phyloP scores from a whole-genome alignment of 2,888 invertebrate species.

The Mesopsocus fuscifrons region DNA sequence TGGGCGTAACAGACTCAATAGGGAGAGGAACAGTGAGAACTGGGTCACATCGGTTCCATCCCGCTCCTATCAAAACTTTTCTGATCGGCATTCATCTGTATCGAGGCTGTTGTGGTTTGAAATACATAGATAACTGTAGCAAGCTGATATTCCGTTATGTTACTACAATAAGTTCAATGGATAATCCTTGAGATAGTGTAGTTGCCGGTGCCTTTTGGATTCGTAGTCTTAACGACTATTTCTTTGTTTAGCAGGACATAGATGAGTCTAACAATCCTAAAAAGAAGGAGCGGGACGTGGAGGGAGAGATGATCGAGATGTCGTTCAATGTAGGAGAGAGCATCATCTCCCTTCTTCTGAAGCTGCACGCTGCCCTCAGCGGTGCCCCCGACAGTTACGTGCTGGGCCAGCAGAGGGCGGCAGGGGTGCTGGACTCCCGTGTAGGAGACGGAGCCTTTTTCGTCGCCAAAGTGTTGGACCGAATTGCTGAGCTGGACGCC shows the following conservation, averaged over 20 bases:
- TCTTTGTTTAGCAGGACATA: no score
- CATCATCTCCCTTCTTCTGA: conserved; percentile 71
- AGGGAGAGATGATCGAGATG: not conserved
- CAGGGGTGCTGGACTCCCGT: conserved; percentile 22
- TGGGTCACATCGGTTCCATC: no score
- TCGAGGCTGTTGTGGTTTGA: no score
- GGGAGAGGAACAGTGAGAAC: conserved; percentile 40
- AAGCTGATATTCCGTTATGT: no score
- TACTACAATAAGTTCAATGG: no score
- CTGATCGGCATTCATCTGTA: no score
- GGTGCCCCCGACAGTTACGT: conserved; percentile 63
- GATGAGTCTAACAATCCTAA: not conserved
- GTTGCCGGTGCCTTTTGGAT: no score
- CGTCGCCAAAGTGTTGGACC: conserved; percentile 58
- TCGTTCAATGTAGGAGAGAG: conserved; percentile 48
- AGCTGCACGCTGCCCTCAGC: conserved; percentile 76
- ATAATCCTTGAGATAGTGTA: no score
- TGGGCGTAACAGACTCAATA: conserved; percentile 28
- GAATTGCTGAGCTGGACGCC: conserved; percentile 49
- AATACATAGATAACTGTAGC: no score
- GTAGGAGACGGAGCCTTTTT: conserved; percentile 80
- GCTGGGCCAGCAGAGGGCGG: conserved; percentile 20
- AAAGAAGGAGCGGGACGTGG: not conserved
- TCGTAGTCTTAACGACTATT: no score
- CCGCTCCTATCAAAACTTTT: no score